These are phyloP conservation scores for Anisognathus igniventris DNA, from an alignment of 2,797 vertebrate species.

Conservation along the genomic window DNA sequence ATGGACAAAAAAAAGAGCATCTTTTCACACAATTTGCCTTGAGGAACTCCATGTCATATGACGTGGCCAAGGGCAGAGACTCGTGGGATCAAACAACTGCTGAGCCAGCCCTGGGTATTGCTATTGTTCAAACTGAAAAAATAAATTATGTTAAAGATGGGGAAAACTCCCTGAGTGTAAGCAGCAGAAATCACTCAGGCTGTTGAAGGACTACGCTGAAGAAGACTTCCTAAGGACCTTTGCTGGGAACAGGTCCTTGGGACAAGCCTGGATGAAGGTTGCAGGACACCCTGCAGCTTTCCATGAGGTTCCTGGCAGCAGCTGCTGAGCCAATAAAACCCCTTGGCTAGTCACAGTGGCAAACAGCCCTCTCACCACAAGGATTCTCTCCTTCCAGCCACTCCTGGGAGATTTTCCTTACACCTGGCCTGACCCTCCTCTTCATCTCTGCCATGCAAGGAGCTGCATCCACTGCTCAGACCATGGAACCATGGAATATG, in stretches of 20 bases:
- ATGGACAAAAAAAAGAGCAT: background rate
- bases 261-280: background rate
- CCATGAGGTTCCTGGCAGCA: background rate
- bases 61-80: background rate
- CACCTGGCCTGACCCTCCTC: background rate
- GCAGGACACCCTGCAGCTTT: background rate
- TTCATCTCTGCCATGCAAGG: background rate
- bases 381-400: background rate
- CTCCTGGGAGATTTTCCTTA: background rate
- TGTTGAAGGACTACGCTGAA: background rate
- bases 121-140: background rate
- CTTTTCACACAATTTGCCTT: conserved; percentile 15
- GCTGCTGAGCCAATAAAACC: background rate
- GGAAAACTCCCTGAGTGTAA: background rate
- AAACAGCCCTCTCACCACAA: background rate
- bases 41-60: background rate
- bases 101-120: background rate
- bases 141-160: background rate
- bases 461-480: background rate
- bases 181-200: background rate
- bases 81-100: background rate
- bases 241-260: background rate
- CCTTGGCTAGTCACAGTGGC: background rate
- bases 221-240: background rate
- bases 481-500: background rate